Conservation (phyloP, 2,797 vertebrate species). For the Gallinago stenura region DNA sequence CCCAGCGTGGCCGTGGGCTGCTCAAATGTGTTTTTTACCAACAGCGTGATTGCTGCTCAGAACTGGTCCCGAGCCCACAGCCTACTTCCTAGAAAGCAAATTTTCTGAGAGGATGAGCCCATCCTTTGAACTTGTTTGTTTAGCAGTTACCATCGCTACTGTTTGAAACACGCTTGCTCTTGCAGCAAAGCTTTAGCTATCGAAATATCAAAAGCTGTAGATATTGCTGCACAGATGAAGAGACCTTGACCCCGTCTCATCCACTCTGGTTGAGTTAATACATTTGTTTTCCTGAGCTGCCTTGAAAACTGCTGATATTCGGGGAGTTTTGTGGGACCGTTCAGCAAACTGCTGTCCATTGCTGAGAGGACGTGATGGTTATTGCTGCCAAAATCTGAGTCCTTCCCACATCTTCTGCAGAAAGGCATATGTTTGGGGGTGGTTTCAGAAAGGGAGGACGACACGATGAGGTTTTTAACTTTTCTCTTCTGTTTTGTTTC, state of each 20-base stretch:
- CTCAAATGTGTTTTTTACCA: neutral
- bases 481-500: conserved; percentile 47
- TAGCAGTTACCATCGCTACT: neutral
- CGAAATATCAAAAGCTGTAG: neutral
- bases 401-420: conserved; percentile 37
- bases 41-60: neutral
- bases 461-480: conserved; percentile 7
- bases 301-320: neutral
- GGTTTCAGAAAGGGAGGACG: conserved; percentile 30
- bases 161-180: neutral
- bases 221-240: neutral
- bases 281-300: neutral
- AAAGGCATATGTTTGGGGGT: conserved; percentile 52
- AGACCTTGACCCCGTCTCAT: neutral
- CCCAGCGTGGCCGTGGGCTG: fast-evolving
- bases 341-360: neutral
- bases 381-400: neutral
- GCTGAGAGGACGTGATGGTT: conserved; percentile 9
- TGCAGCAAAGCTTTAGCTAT: neutral
- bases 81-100: neutral
- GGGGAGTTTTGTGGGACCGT: neutral
- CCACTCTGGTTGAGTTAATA: neutral
- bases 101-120: neutral
- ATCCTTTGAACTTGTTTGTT: neutral
- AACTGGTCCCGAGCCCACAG: fast-evolving